A percentile compares a stretch with the other conserved stretches of the same genome.
Conservation (phyloP, 2,888 invertebrate species). For the Heliconius ismenius region DNA sequence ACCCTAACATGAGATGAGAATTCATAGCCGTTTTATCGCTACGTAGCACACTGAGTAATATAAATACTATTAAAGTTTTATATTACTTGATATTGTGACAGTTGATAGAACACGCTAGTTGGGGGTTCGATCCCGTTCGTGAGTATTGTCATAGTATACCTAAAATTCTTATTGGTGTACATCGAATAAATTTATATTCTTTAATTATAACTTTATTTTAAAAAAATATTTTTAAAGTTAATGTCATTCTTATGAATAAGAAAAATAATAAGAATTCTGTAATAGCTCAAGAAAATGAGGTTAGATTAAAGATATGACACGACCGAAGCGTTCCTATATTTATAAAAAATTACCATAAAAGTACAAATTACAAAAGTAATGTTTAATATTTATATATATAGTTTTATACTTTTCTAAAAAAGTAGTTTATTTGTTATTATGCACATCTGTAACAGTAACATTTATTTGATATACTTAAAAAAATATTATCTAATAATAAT, state of each 20-base stretch:
- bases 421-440: no score
- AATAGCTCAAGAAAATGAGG: background rate
- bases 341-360: background rate
- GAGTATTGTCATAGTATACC: background rate
- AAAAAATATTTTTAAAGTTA: no score
- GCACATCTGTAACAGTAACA: no score
- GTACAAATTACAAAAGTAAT: no score
- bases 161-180: no score
- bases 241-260: no score
- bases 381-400: no score
- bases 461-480: no score
- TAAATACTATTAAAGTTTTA: background rate
- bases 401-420: no score
- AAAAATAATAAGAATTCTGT: background rate
- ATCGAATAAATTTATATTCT: no score
- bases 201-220: no score
- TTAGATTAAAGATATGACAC: background rate
- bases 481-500: no score
- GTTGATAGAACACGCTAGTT: background rate
- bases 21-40: slow-evolving; percentile 13
- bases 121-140: background rate
- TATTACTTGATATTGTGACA: background rate
- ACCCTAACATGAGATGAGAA: background rate
- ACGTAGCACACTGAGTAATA: background rate
- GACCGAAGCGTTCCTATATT: background rate